These are phyloP conservation scores for Falco rusticolus DNA, from an alignment of 2,797 vertebrate species.

Conservation along the genomic window DNA sequence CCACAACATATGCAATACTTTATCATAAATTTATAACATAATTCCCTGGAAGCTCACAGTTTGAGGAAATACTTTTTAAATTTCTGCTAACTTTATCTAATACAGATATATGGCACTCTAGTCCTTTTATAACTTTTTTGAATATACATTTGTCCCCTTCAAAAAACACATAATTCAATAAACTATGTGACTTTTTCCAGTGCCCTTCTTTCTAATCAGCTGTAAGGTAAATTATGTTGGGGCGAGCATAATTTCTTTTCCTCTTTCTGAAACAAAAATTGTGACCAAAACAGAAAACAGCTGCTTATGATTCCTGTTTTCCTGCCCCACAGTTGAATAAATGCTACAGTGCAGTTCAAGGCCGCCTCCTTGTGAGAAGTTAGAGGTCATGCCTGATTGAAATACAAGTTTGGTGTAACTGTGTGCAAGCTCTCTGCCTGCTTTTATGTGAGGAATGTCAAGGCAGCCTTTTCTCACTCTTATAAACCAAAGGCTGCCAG, in stretches of 20 bases:
- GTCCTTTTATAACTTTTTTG: neutral
- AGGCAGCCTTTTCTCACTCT: neutral
- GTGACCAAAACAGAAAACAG: neutral
- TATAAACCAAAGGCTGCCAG: neutral
- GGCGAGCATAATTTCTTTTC: neutral
- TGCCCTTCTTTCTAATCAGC: neutral
- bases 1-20: neutral
- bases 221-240: neutral
- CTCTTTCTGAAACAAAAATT: neutral
- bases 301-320: neutral
- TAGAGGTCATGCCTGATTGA: slow-evolving; percentile 7
- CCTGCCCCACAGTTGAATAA: neutral
- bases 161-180: neutral
- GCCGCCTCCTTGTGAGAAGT: neutral
- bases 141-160: neutral
- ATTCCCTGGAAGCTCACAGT: neutral
- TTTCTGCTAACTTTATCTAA: neutral
- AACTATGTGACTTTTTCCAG: neutral
- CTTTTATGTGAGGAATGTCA: slow-evolving; percentile 1
- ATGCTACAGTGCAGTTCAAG: slow-evolving; percentile 11
- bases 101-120: neutral
- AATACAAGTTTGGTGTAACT: neutral
- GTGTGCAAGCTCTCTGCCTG: neutral
- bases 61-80: neutral
- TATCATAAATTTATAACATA: neutral